These are phyloP conservation scores for Glomeris marginata DNA, from an alignment of 2,888 invertebrate genomes.

Conservation along the genomic window DNA sequence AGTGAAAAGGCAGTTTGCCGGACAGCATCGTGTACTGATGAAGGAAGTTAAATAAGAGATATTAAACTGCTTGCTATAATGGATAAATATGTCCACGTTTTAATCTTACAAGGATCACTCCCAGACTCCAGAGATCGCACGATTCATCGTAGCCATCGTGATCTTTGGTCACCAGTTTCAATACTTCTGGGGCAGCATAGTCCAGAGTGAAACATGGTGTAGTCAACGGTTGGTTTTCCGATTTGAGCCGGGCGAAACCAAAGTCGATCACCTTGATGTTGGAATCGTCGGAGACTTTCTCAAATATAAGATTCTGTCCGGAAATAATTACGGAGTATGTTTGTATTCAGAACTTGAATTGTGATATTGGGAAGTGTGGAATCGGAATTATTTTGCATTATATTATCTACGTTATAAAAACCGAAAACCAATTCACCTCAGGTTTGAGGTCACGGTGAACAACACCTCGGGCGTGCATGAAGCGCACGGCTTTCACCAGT, in stretches of 20 bases:
- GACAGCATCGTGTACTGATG: constrained; percentile 63
- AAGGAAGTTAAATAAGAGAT: constrained; percentile 11
- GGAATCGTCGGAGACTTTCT: constrained; percentile 39
- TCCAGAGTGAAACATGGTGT: constrained; percentile 89
- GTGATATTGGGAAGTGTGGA: too few species aligned
- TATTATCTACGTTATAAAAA: too few species aligned
- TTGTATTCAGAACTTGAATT: neutral
- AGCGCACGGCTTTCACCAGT: constrained; percentile 64
- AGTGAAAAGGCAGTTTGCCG: constrained; percentile 73
- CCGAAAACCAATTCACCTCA: constrained; percentile 49
- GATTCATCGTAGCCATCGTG: constrained; percentile 65
- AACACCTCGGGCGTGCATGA: constrained; percentile 67
- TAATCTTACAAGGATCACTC: constrained; percentile 62
- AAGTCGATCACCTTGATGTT: constrained; percentile 87
- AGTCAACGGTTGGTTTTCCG: constrained; percentile 40
- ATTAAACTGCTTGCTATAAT: neutral
- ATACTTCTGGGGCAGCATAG: constrained; percentile 91
- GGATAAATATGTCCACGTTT: neutral
- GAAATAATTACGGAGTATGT: constrained; percentile 1
- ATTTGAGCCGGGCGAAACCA: constrained; percentile 75
- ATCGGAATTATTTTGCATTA: too few species aligned
- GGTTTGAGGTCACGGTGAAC: constrained; percentile 92
- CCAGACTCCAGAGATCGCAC: constrained; percentile 92
- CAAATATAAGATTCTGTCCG: constrained; percentile 50
- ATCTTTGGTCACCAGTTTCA: constrained; percentile 42